phyloP scores from a whole-genome alignment of 2,797 vertebrate genomes.

The Orestias chungarensis region DNA sequence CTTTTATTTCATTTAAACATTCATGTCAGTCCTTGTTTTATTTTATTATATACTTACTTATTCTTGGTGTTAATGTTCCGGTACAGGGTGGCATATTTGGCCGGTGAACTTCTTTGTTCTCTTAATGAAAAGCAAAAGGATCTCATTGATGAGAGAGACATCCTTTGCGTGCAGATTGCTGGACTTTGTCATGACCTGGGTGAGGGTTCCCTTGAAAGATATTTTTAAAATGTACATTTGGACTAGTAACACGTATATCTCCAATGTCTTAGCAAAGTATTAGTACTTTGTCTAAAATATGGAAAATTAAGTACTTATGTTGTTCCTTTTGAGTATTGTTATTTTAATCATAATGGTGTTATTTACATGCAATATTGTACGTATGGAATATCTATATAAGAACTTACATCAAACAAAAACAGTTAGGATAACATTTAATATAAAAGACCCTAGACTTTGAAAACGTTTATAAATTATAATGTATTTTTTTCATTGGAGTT shows the following conservation, averaged over 20 bases:
- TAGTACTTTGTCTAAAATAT: no score
- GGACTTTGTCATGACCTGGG: constrained; percentile 96
- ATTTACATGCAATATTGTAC: no score
- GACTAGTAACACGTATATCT: no score
- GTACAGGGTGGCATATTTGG: constrained; percentile 88
- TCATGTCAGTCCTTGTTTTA: no score
- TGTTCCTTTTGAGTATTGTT: no score
- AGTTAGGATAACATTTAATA: neutral
- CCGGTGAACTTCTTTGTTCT: constrained; percentile 83
- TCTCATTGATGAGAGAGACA: constrained; percentile 86
- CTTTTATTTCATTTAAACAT: no score
- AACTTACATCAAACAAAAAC: neutral
- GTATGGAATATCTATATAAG: neutral
- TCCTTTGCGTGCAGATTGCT: constrained; percentile 95
- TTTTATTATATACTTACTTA: no score
- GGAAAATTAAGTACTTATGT: no score
- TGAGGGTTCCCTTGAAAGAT: constrained; percentile 65
- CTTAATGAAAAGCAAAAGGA: constrained; percentile 87
- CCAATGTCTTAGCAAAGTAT: no score
- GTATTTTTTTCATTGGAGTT: no score
- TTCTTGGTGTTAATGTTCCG: neutral
- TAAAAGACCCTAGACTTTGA: neutral
- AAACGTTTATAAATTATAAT: neutral
- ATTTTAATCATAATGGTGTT: no score
- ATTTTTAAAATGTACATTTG: neutral